Evolutionary conservation across 2,888 invertebrate species (phyloP).

Genomic region (Nineta flava): DNA sequence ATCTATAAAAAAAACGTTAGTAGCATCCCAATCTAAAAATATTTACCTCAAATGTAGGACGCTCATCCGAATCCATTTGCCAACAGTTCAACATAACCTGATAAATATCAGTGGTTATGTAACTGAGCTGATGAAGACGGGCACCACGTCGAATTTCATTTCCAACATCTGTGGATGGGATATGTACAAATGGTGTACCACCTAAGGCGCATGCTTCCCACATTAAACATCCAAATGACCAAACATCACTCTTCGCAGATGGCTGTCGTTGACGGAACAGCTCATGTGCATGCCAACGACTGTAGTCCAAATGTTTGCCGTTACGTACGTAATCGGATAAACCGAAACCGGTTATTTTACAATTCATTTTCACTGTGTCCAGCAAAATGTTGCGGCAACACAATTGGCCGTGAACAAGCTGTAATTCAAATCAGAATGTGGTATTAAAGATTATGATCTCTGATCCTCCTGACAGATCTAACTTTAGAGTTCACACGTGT

Average conservation of each 20-base stretch:
- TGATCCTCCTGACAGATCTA: too few relatives aligned
- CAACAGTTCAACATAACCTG: slow-evolving; percentile 72
- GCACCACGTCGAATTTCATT: slow-evolving; percentile 52
- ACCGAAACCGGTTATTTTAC: slow-evolving; percentile 64
- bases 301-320: slow-evolving; percentile 52
- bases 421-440: slow-evolving; percentile 9
- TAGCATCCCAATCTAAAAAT: slow-evolving; percentile 12
- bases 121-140: slow-evolving; percentile 55
- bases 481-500: too few relatives aligned
- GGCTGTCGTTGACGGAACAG: slow-evolving; percentile 51
- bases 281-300: slow-evolving; percentile 68
- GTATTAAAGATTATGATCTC: too few relatives aligned
- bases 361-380: slow-evolving; percentile 37
- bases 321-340: slow-evolving; percentile 47
- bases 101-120: slow-evolving; percentile 62
- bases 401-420: slow-evolving; percentile 56
- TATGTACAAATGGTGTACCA: slow-evolving; percentile 59
- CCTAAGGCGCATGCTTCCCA: slow-evolving; percentile 70
- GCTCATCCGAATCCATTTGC: slow-evolving; percentile 66
- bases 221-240: slow-evolving; percentile 67
- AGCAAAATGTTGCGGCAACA: slow-evolving; percentile 57
- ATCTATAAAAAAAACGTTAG: too few relatives aligned
- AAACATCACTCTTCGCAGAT: slow-evolving; percentile 60
- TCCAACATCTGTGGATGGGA: slow-evolving; percentile 48
- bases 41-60: slow-evolving; percentile 53